Conservation (phyloP, 2,797 vertebrate species). For the Eutrigla gurnardus region DNA sequence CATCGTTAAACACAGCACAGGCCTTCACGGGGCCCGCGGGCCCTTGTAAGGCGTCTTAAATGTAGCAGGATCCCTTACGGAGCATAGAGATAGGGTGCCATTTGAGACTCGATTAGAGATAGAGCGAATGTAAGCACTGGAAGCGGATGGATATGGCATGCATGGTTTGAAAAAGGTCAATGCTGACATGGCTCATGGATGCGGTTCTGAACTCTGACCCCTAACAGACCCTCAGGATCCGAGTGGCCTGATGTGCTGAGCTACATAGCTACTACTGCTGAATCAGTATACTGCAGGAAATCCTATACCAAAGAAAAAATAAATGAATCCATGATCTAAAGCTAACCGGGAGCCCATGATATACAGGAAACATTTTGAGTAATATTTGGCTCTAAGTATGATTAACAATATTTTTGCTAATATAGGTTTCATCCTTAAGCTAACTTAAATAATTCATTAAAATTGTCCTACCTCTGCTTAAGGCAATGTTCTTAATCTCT, state of each 20-base stretch:
- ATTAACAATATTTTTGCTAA: constrained; percentile 52
- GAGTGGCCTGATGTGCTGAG: constrained; percentile 59
- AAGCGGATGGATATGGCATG: constrained; percentile 79
- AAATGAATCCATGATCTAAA: constrained; percentile 59
- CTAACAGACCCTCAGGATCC: constrained; percentile 55
- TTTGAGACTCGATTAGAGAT: constrained; percentile 70
- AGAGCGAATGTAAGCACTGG: constrained; percentile 70
- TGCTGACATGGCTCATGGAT: constrained; percentile 81
- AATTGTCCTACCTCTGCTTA: constrained; percentile 60
- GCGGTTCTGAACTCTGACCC: constrained; percentile 71
- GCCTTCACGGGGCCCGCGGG: constrained; percentile 40
- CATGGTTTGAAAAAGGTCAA: constrained; percentile 74
- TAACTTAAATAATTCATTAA: constrained; percentile 46
- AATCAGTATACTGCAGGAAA: constrained; percentile 58
- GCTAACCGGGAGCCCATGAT: constrained; percentile 64
- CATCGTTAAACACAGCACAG: constrained; percentile 63
- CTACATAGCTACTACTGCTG: constrained; percentile 70
- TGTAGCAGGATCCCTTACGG: constrained; percentile 57
- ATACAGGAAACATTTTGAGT: constrained; percentile 61
- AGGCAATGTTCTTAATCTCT: constrained; percentile 62
- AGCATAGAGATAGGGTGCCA: constrained; percentile 67
- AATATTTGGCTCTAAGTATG: constrained; percentile 73
- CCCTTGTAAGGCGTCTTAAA: constrained; percentile 67
- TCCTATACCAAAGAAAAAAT: constrained; percentile 52
- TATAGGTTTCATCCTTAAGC: constrained; percentile 59